Conservation (phyloP, 2,797 vertebrate species). For the Rhadinocentrus ornatus region DNA sequence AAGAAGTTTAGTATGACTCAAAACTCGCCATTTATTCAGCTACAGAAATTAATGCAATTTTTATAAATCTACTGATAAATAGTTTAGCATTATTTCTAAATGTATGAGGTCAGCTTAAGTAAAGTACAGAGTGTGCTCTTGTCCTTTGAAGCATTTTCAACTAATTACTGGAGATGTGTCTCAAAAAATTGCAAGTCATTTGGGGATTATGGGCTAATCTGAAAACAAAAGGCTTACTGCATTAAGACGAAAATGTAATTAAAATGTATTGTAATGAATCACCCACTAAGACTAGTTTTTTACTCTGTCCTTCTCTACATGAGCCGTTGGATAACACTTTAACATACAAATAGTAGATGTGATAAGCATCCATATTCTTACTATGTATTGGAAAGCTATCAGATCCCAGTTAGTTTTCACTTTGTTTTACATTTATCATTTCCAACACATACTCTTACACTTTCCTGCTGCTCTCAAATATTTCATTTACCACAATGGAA, state of each 20-base stretch:
- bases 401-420: neutral
- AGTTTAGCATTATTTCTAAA: conserved; percentile 26
- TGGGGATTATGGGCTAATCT: conserved; percentile 64
- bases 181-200: conserved; percentile 46
- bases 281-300: conserved; percentile 16
- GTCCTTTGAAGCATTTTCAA: conserved; percentile 53
- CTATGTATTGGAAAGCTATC: neutral
- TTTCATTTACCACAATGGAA: neutral
- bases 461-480: neutral
- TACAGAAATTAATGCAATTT: conserved; percentile 23
- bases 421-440: neutral
- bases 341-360: neutral
- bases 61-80: conserved; percentile 39
- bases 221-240: conserved; percentile 60
- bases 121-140: conserved; percentile 35
- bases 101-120: conserved; percentile 43
- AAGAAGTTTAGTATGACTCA: neutral
- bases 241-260: conserved; percentile 62
- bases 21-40: conserved; percentile 24
- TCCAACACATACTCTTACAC: neutral
- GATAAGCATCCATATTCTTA: neutral
- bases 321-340: conserved; percentile 23
- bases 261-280: conserved; percentile 43
- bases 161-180: conserved; percentile 56
- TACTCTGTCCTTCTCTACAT: neutral